Evolutionary conservation across 2,888 invertebrate genomes (phyloP), one percentile per base, ranked within the genome.

Genomic region (Notocelia uddmanniana): DNA sequence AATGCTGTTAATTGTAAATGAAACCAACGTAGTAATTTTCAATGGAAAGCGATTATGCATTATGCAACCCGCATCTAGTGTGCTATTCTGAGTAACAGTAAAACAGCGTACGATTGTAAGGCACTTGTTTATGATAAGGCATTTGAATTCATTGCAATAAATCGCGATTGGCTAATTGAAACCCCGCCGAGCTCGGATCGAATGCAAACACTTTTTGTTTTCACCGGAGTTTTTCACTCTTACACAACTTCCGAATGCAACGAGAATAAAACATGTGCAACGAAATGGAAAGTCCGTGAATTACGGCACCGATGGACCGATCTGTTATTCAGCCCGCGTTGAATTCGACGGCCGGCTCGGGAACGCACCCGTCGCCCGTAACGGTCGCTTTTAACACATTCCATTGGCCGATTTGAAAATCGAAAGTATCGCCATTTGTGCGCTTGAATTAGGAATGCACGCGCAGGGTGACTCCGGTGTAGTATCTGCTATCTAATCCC

Each of bases 211-310:
- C 68, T 74, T 34, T 69, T 59, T 31, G 60, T 68, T 71, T 74
- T 74, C 66, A 74, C 73, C 68, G 64, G 72, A 73, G 75, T 77
- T 79, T 78, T 79, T 78, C 78, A 75, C 71, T 68, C 73, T 86
- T 85, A 77, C 75, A 79, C 79, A 84, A 85, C 54, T 23, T 45
- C 70, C 69, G 73, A 78, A 81, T 81, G 84, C 80, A 79, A 76
- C 74, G 68, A 75, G 84, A 85, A 86, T 85, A 81, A 81, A 79
- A 82, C 80, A 80, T 80, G 78, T 77, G 77, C 78, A 81, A 78
- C 77, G 87, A 89, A 91, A 91, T 85, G 80, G 91, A 92, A 91
- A 92, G 90, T 87, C 85, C 78, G 77, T 77, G 75, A 77, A 69
- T 74, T 75, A 64, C 62, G 73, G 55, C 57, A 64, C 59, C 69